phyloP scores from a whole-genome alignment of 2,113 vertebrate species.

The Kryptolebias marmoratus region DNA sequence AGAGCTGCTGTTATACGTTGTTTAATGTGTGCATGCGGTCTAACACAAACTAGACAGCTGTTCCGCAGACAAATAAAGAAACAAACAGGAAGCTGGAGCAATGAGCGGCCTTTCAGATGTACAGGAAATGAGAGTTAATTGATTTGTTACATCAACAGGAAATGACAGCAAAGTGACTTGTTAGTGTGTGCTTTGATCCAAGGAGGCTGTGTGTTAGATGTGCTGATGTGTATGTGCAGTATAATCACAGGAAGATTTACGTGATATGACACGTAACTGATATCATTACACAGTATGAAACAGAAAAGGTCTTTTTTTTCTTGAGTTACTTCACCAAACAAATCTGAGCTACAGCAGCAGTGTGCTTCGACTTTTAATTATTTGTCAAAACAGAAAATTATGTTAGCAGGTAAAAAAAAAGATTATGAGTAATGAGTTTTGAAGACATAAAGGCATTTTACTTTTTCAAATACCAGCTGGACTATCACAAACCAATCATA shows the following conservation, averaged over 20 bases:
- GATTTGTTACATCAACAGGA: constrained; percentile 72
- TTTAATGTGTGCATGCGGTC: constrained; percentile 68
- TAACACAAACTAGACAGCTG: constrained; percentile 42
- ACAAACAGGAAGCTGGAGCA: constrained; percentile 66
- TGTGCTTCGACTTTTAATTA: no score
- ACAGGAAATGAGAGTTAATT: constrained; percentile 73
- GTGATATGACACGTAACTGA: not conserved
- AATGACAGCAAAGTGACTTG: constrained; percentile 52
- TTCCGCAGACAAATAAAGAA: constrained; percentile 23
- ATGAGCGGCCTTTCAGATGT: constrained; percentile 40
- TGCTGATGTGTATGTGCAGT: not conserved
- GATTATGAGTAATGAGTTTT: not conserved
- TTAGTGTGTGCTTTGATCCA: constrained; percentile 60
- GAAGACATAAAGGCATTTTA: not conserved
- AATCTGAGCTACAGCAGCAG: no score
- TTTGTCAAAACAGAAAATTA: no score
- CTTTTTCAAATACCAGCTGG: not conserved
- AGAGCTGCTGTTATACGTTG: constrained; percentile 39
- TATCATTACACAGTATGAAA: no score
- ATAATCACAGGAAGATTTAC: constrained; percentile 2
- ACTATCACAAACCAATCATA: not conserved
- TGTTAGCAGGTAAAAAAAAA: not conserved
- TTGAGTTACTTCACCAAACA: not conserved
- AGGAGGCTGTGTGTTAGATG: constrained; percentile 5
- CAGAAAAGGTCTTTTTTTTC: not conserved